phyloP scores from a whole-genome alignment of 2,888 invertebrate genomes.

The Andrena praecox region DNA sequence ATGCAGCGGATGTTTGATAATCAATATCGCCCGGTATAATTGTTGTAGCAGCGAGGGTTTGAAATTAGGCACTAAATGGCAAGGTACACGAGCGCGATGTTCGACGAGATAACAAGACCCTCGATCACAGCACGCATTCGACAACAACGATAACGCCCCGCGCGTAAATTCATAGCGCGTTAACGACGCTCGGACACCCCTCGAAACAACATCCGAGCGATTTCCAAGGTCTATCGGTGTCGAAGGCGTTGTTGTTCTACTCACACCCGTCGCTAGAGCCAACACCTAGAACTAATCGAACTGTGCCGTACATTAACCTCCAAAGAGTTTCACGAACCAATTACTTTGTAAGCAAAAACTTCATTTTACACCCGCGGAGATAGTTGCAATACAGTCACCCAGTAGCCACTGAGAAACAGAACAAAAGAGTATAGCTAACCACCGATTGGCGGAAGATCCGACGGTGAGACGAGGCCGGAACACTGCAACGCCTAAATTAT shows the following conservation, averaged over 20 bases:
- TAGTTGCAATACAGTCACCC: too few relatives aligned
- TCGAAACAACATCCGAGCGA: conserved; percentile 30
- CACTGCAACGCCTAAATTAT: too few relatives aligned
- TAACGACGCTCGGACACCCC: conserved; percentile 33
- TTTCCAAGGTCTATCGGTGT: conserved; percentile 12
- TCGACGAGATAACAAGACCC: conserved; percentile 43
- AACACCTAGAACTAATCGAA: background rate
- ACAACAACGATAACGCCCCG: conserved; percentile 21
- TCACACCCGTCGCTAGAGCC: background rate
- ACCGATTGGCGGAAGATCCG: too few relatives aligned
- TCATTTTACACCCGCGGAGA: too few relatives aligned
- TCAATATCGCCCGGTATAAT: conserved; percentile 17
- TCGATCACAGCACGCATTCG: conserved; percentile 31
- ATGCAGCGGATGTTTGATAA: background rate
- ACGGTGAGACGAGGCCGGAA: too few relatives aligned
- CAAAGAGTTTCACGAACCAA: too few relatives aligned
- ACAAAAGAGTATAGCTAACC: too few relatives aligned
- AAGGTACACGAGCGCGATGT: conserved; percentile 43
- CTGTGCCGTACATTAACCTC: background rate
- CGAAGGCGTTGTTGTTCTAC: conserved; percentile 2
- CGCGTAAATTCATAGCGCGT: conserved; percentile 47
- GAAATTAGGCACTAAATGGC: conserved; percentile 45
- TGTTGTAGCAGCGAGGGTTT: conserved; percentile 18
- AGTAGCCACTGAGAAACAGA: too few relatives aligned
- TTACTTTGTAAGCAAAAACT: too few relatives aligned